These are phyloP conservation scores for Anorthoa munda DNA, from an alignment of 2,888 invertebrate genomes.

Conservation along the genomic window DNA sequence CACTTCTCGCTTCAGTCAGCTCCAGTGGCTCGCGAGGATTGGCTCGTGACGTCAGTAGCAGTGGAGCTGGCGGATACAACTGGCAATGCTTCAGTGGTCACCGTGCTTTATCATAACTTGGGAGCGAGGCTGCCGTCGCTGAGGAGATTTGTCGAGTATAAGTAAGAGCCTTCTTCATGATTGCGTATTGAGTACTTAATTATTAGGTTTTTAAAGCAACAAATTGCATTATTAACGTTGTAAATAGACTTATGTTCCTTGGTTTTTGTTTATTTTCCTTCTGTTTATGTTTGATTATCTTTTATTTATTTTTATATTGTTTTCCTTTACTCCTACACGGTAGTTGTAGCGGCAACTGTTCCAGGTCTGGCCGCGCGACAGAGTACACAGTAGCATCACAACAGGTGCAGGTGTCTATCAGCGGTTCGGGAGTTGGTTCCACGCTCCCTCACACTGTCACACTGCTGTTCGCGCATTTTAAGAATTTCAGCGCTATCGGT, in stretches of 20 bases:
- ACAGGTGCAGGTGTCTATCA: slow-evolving; percentile 82
- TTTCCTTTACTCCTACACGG: slow-evolving; percentile 57
- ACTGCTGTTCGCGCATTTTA: slow-evolving; percentile 82
- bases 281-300: slow-evolving; percentile 11
- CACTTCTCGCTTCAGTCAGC: slow-evolving; percentile 79
- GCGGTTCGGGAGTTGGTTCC: slow-evolving; percentile 78
- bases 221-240: no score
- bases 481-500: slow-evolving; percentile 86
- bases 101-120: slow-evolving; percentile 92
- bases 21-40: slow-evolving; percentile 75
- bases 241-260: no score
- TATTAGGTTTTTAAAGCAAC: no score
- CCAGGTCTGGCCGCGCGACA: slow-evolving; percentile 92
- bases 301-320: slow-evolving; percentile 26
- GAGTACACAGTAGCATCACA: slow-evolving; percentile 93
- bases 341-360: slow-evolving; percentile 78
- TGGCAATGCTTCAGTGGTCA: slow-evolving; percentile 84
- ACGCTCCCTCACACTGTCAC: slow-evolving; percentile 83
- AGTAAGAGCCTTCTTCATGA: slow-evolving; percentile 84
- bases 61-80: slow-evolving; percentile 80
- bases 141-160: slow-evolving; percentile 89
- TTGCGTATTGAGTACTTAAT: no score
- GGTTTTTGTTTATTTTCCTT: background rate
- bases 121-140: slow-evolving; percentile 92
- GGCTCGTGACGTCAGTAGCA: slow-evolving; percentile 82